Evolutionary conservation across 2,113 vertebrate genomes (phyloP), one percentile per base, ranked within the genome.

Genomic region (Phrynosoma platyrhinos): DNA sequence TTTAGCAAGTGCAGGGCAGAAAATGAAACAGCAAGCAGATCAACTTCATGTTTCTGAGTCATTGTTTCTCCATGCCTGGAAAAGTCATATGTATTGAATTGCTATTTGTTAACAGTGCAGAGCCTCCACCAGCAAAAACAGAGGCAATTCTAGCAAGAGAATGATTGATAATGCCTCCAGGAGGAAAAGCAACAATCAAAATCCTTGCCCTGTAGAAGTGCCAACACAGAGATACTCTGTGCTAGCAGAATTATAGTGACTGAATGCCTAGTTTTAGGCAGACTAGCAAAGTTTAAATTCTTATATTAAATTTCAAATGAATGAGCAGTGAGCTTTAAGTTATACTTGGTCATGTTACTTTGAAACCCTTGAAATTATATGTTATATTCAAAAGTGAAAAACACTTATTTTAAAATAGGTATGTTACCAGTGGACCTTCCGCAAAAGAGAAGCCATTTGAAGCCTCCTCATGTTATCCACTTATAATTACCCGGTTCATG

Each of bases 381-480:
- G 9, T 52, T 78, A 52, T 13, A 85, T 66, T 42, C 16, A 78
- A 78, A 58, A 78, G 64, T 52, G 36, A 27, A 27, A 47, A 78
- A 78, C 36, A 78, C 14, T 13, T 68, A 78, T 66, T 64, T 74
- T 66, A 74, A 68, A 68, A 79, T 76, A 85, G 18, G 36, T 9
- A 77, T 58, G 62, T 78, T 55, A 85, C 58, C 58, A 77, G 64
- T 58, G 77, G 9, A 83, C 66, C 40, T 12, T 66, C 5, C 20
- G 42, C 75, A 86, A 20, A 79, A 84, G 82, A 36, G 62, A 84
- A 84, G 25, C 47, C 82, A 71, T 91, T 82, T 55, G 87, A 92
- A 94, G 77, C 8, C 32, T 84, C 1, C 36, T 14, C 18, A 27
- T 20, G 4, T 62, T 10, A 7, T 68, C 77, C 20, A 14, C 75